A percentile compares a stretch with the other conserved stretches of the same genome.
Evolutionary conservation across 2,113 vertebrate species (phyloP).

Genomic region (Cavia porcellus): DNA sequence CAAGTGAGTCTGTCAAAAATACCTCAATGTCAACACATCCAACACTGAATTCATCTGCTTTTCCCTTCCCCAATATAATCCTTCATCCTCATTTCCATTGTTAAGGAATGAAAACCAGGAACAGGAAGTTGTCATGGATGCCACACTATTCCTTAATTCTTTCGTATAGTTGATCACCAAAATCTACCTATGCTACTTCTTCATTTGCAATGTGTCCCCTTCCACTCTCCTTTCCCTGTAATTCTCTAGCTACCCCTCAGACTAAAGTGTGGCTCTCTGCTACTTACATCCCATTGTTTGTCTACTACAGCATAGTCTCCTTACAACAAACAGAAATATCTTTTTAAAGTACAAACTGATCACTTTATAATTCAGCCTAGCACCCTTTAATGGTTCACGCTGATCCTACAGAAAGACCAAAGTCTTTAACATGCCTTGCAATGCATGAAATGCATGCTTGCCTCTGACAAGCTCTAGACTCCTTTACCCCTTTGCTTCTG

Average conservation of each 20-base stretch:
- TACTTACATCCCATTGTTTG: not conserved
- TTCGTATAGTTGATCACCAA: not conserved
- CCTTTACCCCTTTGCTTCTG: accelerated
- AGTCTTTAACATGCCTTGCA: not conserved
- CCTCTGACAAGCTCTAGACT: not conserved
- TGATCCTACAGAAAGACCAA: not conserved
- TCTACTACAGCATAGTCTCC: not conserved
- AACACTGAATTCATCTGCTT: not conserved
- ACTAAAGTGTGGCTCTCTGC: not conserved
- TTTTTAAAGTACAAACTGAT: not conserved
- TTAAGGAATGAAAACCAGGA: not conserved
- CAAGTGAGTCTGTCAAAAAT: not conserved
- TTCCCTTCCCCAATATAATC: not conserved
- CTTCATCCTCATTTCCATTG: not conserved
- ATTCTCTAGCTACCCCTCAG: not conserved
- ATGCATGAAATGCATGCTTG: not conserved
- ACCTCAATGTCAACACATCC: not conserved
- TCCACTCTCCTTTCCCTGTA: not conserved
- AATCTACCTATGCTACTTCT: not conserved
- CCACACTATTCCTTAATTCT: not conserved
- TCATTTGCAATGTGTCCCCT: not conserved
- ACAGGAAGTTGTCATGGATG: not conserved
- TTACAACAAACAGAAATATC: not conserved
- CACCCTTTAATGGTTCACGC: not conserved
- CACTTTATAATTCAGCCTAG: not conserved